Evolutionary conservation across 2,113 vertebrate genomes (phyloP), one percentile per base, ranked within the genome.

Genomic region (Zingel zingel): DNA sequence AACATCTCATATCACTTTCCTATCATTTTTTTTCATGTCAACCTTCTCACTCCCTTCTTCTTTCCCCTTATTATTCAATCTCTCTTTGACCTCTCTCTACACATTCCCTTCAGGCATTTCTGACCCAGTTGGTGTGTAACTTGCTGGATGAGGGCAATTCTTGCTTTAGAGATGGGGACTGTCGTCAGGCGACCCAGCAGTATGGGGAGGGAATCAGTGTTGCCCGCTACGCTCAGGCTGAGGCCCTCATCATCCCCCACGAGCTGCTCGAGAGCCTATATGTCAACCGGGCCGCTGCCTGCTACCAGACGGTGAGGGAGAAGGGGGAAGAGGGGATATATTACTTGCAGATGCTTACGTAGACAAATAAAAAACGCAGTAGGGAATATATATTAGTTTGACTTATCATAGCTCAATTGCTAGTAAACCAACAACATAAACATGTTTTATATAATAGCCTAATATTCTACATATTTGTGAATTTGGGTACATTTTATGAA

Each of bases 161-260:
- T 36, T 95, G 97, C 69, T 99, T 97, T 89, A 95, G 96, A 54
- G 97, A 98, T 70, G 96, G 97, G 58, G 97, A 99, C 81, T 96
- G 96, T 88, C 97, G 97, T 68, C 96, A 97, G 79, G 97, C 97
- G 0, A 89, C 96, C 50, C 96, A 95, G 36, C 97, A 99, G 92
- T 99, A 99, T 6, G 95, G 97, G 3, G 98, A 99, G 92, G 98
- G 97, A 23, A 93, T 99, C 91, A 98, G 97, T 0, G 97, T 99
- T 51, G 97, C 97, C 0, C 97, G 98, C 48, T 99, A 99, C 0
- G 97, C 98, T 0, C 97, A 97, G 91, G 97, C 98, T 0, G 98
- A 99, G 0, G 97, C 97, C 57, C 96, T 99, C 74, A 90, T 95
- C 84, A 97, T 99, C 56, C 97, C 98, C 16, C 91, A 94, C 15